Evolutionary conservation across 2,797 vertebrate species (phyloP).

Genomic region (Enteromius trimaculatus): DNA sequence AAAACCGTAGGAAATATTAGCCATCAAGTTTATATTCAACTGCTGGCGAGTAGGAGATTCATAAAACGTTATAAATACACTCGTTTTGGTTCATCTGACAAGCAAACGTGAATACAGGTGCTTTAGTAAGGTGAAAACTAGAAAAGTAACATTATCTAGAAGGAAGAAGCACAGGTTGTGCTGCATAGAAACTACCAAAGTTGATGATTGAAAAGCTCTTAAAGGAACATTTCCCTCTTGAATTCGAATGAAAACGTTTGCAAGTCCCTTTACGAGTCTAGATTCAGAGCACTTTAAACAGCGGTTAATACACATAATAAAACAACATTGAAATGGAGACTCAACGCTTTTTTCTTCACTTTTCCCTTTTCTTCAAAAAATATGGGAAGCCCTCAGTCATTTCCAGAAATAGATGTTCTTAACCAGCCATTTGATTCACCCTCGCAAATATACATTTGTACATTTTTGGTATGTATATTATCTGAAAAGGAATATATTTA

Average conservation of each 20-base stretch:
- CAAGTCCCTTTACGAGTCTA: not conserved
- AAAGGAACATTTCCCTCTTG: not conserved
- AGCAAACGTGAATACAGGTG: not conserved
- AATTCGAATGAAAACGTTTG: not conserved
- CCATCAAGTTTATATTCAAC: not conserved
- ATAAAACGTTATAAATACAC: constrained; percentile 13
- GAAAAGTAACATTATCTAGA: not conserved
- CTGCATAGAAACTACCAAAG: constrained; percentile 21
- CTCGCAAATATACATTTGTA: constrained; percentile 59
- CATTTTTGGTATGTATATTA: constrained; percentile 68
- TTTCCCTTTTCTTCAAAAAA: not conserved
- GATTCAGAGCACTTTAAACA: constrained; percentile 11
- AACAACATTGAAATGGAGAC: constrained; percentile 1
- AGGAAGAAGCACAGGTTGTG: not conserved
- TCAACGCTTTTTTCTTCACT: not conserved
- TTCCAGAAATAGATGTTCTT: constrained; percentile 49
- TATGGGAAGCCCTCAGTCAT: constrained; percentile 65
- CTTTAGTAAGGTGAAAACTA: not conserved
- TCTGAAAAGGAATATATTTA: constrained; percentile 65
- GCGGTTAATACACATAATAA: not conserved
- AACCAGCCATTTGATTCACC: constrained; percentile 57
- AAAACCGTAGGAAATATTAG: constrained; percentile 5
- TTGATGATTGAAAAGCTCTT: not conserved
- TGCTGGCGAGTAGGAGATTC: not conserved
- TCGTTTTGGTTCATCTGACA: constrained; percentile 16